Conservation (phyloP, 1,140 invertebrate species). For the Plodia interpunctella region DNA sequence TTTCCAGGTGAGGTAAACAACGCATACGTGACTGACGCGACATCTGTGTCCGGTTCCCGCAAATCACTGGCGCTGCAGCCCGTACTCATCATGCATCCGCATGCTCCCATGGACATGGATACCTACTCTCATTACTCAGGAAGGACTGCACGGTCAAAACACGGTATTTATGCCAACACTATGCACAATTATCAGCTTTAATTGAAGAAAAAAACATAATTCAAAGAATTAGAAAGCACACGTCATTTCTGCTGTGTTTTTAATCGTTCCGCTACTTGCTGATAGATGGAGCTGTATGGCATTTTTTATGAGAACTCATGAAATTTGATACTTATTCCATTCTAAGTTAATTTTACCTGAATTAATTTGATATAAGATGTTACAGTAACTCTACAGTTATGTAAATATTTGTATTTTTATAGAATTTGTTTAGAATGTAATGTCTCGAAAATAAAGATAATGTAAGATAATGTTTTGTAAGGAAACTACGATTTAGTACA, state of each 20-base stretch:
- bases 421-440: background rate
- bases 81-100: conserved; percentile 86
- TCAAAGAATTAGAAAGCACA: conserved; percentile 5
- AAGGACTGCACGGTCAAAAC: conserved; percentile 75
- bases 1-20: conserved; percentile 91
- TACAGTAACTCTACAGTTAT: conserved; percentile 14
- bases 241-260: background rate
- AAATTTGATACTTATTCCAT: background rate
- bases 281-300: conserved; percentile 34
- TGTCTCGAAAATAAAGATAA: background rate
- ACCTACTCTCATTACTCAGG: conserved; percentile 87
- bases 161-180: conserved; percentile 75
- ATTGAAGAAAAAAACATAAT: background rate
- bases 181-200: conserved; percentile 82
- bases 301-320: background rate
- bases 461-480: background rate
- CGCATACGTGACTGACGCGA: conserved; percentile 87
- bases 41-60: conserved; percentile 88
- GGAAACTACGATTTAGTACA: background rate
- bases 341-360: conserved; percentile 6
- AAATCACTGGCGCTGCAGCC: conserved; percentile 92
- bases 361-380: conserved; percentile 12
- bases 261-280: conserved; percentile 13
- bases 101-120: conserved; percentile 77
- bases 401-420: conserved; percentile 27